These are phyloP conservation scores for Amorpha juglandis DNA, from an alignment of 2,888 invertebrate genomes.

Conservation along the genomic window DNA sequence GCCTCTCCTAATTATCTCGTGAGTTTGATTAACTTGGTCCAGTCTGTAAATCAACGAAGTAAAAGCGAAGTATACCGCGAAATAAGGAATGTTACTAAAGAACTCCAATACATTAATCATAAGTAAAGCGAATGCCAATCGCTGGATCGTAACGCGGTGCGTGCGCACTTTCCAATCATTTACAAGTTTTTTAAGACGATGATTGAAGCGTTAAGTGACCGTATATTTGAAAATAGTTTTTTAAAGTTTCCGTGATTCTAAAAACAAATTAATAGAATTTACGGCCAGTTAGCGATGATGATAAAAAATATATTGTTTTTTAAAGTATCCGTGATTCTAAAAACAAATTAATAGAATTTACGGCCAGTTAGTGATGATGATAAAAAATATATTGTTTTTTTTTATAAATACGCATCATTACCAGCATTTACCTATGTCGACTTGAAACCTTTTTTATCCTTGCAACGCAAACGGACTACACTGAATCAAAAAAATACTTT, in stretches of 20 bases:
- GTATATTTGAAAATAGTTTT: conserved; percentile 16
- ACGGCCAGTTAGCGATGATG: not conserved
- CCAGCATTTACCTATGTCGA: too few species aligned
- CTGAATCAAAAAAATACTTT: too few species aligned
- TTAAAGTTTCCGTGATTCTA: conserved; percentile 1
- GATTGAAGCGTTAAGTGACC: conserved; percentile 33
- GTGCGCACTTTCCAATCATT: conserved; percentile 73
- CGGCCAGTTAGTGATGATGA: not conserved
- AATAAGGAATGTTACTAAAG: conserved; percentile 48
- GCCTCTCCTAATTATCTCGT: not conserved
- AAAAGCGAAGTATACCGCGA: conserved; percentile 36
- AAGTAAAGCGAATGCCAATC: conserved; percentile 65
- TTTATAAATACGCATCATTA: too few species aligned
- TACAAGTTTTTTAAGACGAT: conserved; percentile 36
- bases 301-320: not conserved
- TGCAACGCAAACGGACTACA: too few species aligned
- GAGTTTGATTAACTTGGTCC: too few species aligned
- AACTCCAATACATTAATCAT: conserved; percentile 58
- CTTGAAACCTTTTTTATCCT: too few species aligned
- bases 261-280: not conserved
- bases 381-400: not conserved
- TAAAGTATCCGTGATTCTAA: not conserved
- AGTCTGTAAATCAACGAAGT: not conserved
- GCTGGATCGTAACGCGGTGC: conserved; percentile 64
- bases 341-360: not conserved